Evolutionary conservation across 2,113 vertebrate species (phyloP), one percentile per base, ranked within the genome.

Genomic region (Proterorhinus semilunaris): DNA sequence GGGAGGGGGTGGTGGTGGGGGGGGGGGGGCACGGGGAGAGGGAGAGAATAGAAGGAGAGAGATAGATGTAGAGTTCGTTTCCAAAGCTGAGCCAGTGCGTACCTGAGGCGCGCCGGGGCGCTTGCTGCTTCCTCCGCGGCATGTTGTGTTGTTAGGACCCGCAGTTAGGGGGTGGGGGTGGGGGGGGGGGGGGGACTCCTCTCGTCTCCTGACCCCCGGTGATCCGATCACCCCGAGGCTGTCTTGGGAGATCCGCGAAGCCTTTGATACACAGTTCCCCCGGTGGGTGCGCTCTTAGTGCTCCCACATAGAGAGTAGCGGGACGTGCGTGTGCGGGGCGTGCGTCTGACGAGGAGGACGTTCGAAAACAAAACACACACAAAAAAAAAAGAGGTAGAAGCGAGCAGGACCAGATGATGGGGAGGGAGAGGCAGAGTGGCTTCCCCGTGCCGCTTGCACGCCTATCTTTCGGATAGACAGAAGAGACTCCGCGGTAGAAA

Each of bases 61-160:
- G 57, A 15, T n/a, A 44, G 10, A 15, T 59, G 16, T 44, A 45
- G 46, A 27, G 46, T 65, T 54, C 12, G 42, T 64, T 69, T 59
- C 66, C 36, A 71, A 82, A 77, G 57, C 44, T 51, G 78, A 87
- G 76, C 79, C 79, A 72, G 76, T 83, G 88, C 74, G 91, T 98
- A 98, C 96, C 96, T 97, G 95, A 90, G 90, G 96, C 95, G 93
- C 96, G 96, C 93, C 96, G 93, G 83, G 97, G 97, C 94, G 96
- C 96, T 88, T 99, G 94, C 95, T 99, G 97, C 93, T 99, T 99
- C 94, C 96, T 96, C 93, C 97, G 93, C 93, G 97, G 97, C 97
- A 98, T 98, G 92, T 90, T 94, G 82, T 44, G 87, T 84, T 80
- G 17, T 65, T 57, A 72, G 81, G 71, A 85, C 83, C 86, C 83